Base-by-base conservation (phyloP, 2,888 invertebrate species). In the Pteria penguin region DNA sequence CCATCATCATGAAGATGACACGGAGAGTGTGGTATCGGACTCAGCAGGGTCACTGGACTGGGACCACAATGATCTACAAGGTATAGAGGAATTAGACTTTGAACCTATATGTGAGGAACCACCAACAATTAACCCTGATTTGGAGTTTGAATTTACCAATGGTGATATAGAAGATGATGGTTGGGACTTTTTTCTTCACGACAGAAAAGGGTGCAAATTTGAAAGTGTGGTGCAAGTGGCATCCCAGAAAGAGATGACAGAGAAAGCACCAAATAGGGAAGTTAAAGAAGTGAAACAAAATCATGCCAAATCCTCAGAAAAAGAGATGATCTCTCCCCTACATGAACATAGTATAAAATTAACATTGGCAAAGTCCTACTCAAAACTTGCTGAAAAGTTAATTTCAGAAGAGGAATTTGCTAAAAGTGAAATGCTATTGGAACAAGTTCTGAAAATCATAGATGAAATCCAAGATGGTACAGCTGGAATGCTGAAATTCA, bases 381-480 rank as follows among this genome's bases (percentile, higher is more conserved):
- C 85, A 75, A 83, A 83, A 57, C 81, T 88, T 11, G 89, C 86
- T 2, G 87, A 85, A 11, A 87, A 86, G 70, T 81, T 89, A 1
- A 79, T 87, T 1, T 77, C 84, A 31, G 86, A 86, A 22, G 87
- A 87, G 61, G 86, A 87, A n/a, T 86, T 83, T 61, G 74, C 73
- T 22, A 87, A 87, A 65, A 87, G 88, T 14, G 88, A 89, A 71
- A 83, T 85, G 31, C 81, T 89, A 26, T 86, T 84, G 79, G 88
- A 89, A 70, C 86, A 89, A 71, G 84, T 88, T 52, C 72, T 88
- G 61, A 85, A 87, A 65, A 88, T 89, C 22, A 77, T 89, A n/a
- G 87, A 88, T 55, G 84, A 86, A n/a, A 87, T 89, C 55, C 87
- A 88, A 77, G 88, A 89, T 77, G 88, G 87, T 11, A 88, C 88